Base-by-base conservation (phyloP, 23 tunicate genomes). In the Aplidium turbinatum region DNA sequence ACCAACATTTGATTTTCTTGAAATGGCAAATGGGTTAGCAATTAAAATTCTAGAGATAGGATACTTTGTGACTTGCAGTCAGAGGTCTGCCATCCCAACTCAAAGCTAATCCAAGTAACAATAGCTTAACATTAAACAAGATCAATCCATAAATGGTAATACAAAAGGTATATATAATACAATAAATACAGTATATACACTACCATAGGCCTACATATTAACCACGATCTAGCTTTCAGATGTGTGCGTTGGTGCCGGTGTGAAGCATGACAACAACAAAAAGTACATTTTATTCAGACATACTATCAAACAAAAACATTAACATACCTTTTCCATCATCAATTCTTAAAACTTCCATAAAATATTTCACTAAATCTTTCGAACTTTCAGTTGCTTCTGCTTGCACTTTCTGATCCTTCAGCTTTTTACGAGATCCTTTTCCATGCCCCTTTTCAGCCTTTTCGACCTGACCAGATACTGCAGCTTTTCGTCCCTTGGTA, bases 401-500 rank as follows among this genome's bases (percentile, higher is more conserved):
- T 27, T 72, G 50, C 6, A 47, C 73, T 48, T 72, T 81, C 33
- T 81, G 79, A 31, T 48, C 73, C 57, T 81, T 81, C 30, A 81
- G 48, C 55, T 72, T 81, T 60, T 72, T 81, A 19, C 89, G 56
- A 6, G 64, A 42, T 11, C 67, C 84, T 6, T 63, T 63, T 36
- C 68, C 81, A 24, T 35, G 30, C 26, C 55, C n/a, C 35, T 62
- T 64, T 13, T n/a, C 1, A 23, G 72, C 50, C 18, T 35, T 31
- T 18, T 27, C 31, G 32, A 21, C 25, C 4, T 29, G 60, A 16
- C 9, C 9, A n/a, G 32, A 22, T 3, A 11, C 51, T 33, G 63
- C 60, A 21, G 31, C 51, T 79, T 65, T 73, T 4, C 73, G 36
- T 36, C 96, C 96, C 47, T 82, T 89, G 24, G 83, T 71, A 7